Evolutionary conservation across 2,888 invertebrate species (phyloP).

Genomic region (Liposcelis brunnea): DNA sequence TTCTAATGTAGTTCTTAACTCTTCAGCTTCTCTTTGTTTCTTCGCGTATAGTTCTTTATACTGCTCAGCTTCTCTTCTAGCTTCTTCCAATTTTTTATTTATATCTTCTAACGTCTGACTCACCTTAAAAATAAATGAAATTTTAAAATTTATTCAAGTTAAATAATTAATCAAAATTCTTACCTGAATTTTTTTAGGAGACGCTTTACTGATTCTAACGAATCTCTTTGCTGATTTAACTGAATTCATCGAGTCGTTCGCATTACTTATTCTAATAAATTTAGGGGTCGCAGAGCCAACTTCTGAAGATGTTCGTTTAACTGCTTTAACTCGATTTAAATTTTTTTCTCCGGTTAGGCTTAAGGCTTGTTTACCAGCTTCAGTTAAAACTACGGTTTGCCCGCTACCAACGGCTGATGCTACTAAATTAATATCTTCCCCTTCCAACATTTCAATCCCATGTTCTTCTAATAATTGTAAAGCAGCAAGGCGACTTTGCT

Average conservation of each 20-base stretch:
- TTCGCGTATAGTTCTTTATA: neutral
- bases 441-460: constrained; percentile 63
- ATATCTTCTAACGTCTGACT: neutral
- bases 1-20: neutral
- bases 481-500: constrained; percentile 17
- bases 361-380: constrained; percentile 20
- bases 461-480: constrained; percentile 61
- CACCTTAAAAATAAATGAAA: constrained; percentile 24
- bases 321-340: neutral
- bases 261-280: too few relatives aligned
- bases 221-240: too few relatives aligned
- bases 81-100: constrained; percentile 4
- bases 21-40: constrained; percentile 1
- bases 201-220: too few relatives aligned
- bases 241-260: too few relatives aligned
- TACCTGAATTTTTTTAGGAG: constrained; percentile 29
- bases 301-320: too few relatives aligned
- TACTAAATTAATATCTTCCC: constrained; percentile 54
- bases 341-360: neutral
- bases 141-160: constrained; percentile 29
- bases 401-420: constrained; percentile 71
- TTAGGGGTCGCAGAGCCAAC: too few relatives aligned
- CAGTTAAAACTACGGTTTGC: constrained; percentile 59
- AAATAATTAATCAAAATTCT: constrained; percentile 9
- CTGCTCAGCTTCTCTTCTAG: constrained; percentile 1